Base-by-base conservation (phyloP, 92 coral and sea anemone species). In the Plumapathes pennacea region DNA sequence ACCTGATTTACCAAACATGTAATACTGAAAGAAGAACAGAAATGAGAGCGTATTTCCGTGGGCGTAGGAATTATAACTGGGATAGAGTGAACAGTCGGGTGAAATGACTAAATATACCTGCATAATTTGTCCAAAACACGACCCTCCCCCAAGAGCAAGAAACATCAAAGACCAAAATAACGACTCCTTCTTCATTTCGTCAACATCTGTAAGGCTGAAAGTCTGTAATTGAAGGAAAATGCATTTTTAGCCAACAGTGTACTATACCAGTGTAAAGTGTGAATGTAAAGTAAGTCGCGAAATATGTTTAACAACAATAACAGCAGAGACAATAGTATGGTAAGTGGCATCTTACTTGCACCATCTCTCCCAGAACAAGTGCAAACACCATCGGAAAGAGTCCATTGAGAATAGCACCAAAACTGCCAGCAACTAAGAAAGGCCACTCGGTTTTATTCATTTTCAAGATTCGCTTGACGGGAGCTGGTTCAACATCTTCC, bases 161-260 rank as follows among this genome's bases (percentile, higher is more conserved):
- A 90, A 90, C 80, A 90, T 61, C 57, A 90, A 55, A 10, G 97
- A 57, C 97, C 97, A 90, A 56, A 90, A 82, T 20, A 61, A 49
- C 21, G 90, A 42, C 7, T 82, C 80, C 26, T 78, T 78, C 46
- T 82, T 72, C 81, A 74, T 79, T 53, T 61, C n/a, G n/a, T 66
- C 66, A 18, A 25, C 11, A 10, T 75, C 52, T 2, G 12, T 25
- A 37, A 37, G 37, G 20, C 87, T 43, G 51, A 90, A 90, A 4
- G 77, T 81, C 97, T 90, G 58, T 14, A n/a, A n/a, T n/a, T n/a
- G n/a, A n/a, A n/a, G n/a, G n/a, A n/a, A n/a, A n/a, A n/a, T n/a
- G n/a, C n/a, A n/a, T n/a, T n/a, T n/a, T n/a, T n/a, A n/a, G n/a
- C n/a, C n/a, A n/a, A n/a, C n/a, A n/a, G n/a, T n/a, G n/a, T n/a